Conservation (phyloP, 2,888 invertebrate genomes). For the Zaprionus bogoriensis region DNA sequence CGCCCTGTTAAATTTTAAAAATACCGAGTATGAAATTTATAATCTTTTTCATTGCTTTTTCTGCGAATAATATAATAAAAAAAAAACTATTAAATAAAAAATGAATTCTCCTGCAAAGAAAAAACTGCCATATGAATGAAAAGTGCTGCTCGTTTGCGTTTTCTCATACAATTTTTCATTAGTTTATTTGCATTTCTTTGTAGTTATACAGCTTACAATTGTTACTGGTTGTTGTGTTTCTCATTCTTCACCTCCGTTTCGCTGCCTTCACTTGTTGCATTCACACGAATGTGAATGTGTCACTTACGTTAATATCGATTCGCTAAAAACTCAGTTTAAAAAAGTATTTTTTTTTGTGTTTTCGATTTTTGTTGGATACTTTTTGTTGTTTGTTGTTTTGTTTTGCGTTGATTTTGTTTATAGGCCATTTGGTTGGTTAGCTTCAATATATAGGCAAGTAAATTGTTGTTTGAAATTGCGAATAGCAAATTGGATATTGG, state of each 20-base stretch:
- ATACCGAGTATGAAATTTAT: too few relatives aligned
- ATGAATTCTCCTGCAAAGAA: too few relatives aligned
- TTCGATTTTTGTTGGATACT: conserved; percentile 11
- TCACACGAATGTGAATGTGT: conserved; percentile 45
- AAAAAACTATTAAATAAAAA: too few relatives aligned
- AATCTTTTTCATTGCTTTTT: too few relatives aligned
- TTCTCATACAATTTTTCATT: conserved; percentile 21
- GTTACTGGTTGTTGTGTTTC: conserved; percentile 2
- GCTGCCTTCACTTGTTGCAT: conserved; percentile 22
- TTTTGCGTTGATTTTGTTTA: conserved; percentile 24
- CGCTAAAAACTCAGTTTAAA: conserved; percentile 68
- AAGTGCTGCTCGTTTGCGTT: conserved; percentile 33
- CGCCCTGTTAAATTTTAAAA: too few relatives aligned
- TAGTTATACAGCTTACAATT: conserved; percentile 60
- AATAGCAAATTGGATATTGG: conserved; percentile 22
- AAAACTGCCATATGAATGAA: too few relatives aligned
- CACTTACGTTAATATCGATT: conserved; percentile 64
- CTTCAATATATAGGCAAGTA: conserved; percentile 45
- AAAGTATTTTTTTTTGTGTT: conserved; percentile 49
- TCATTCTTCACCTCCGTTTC: conserved; percentile 1
- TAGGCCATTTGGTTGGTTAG: conserved; percentile 60
- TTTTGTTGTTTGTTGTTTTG: conserved; percentile 14
- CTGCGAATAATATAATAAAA: too few relatives aligned
- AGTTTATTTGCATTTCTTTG: conserved; percentile 27
- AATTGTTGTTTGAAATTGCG: conserved; percentile 33